phyloP scores from a whole-genome alignment of 1,140 invertebrate genomes.

The Andricus grossulariae region DNA sequence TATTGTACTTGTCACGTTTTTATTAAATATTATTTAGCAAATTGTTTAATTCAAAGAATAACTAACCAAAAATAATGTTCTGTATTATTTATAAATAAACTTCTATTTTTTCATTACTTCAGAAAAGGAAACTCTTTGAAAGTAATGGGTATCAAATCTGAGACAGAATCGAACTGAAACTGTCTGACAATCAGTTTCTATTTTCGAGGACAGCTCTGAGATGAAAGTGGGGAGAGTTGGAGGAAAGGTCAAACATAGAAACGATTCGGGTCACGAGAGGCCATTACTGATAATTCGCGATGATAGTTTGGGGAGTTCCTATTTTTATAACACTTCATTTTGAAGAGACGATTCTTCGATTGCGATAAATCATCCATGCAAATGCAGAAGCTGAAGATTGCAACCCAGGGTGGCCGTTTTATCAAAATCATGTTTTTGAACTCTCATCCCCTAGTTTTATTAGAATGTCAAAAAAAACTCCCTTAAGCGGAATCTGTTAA shows the following conservation, averaged over 20 bases:
- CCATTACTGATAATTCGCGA: constrained; percentile 3
- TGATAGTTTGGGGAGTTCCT: constrained; percentile 7
- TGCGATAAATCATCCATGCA: background rate
- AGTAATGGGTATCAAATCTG: background rate
- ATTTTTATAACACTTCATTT: constrained; percentile 4
- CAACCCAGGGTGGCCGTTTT: background rate
- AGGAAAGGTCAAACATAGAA: constrained; percentile 11
- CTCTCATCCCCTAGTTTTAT: too few relatives aligned
- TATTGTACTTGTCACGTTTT: too few relatives aligned
- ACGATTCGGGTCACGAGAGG: constrained; percentile 23
- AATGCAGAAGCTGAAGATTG: background rate
- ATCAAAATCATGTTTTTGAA: too few relatives aligned
- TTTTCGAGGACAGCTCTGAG: background rate
- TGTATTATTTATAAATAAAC: too few relatives aligned
- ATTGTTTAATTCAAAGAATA: too few relatives aligned
- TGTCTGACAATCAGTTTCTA: constrained; percentile 2
- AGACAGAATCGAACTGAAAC: background rate
- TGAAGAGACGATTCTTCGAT: background rate
- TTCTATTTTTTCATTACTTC: too few relatives aligned
- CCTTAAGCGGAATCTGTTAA: too few relatives aligned
- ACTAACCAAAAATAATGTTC: too few relatives aligned
- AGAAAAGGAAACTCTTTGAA: background rate
- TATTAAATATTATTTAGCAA: too few relatives aligned
- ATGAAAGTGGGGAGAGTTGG: background rate
- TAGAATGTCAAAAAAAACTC: too few relatives aligned